These are phyloP conservation scores for Brachionus paranguensis DNA, from an alignment of 1,140 invertebrate genomes.

Conservation along the genomic window DNA sequence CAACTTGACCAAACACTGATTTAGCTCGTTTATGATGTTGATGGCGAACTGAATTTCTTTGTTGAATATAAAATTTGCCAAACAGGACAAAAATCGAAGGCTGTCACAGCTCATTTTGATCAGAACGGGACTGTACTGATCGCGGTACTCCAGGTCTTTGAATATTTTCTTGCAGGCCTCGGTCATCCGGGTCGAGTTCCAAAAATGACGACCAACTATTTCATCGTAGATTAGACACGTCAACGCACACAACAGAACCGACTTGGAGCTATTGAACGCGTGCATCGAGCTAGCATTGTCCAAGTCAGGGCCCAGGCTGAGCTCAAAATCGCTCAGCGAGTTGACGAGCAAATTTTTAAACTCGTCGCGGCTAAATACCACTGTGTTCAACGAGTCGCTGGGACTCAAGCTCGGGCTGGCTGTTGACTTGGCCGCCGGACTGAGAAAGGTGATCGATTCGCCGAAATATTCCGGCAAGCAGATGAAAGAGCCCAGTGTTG, in stretches of 20 bases:
- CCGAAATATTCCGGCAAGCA: conserved; percentile 70
- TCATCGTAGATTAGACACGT: conserved; percentile 22
- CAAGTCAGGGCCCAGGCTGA: background rate
- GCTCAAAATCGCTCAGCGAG: background rate
- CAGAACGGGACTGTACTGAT: background rate
- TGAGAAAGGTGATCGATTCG: conserved; percentile 64
- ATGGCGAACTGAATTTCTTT: conserved; percentile 38
- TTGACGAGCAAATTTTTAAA: conserved; percentile 13
- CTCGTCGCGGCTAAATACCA: background rate
- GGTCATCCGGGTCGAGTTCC: background rate
- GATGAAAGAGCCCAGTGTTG: conserved; percentile 76
- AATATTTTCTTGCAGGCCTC: conserved; percentile 5
- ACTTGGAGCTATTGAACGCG: background rate
- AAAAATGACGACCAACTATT: background rate
- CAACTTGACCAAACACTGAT: conserved; percentile 30
- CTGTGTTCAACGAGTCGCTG: background rate
- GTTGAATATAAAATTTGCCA: conserved; percentile 29
- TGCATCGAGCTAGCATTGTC: background rate
- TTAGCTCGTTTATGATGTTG: conserved; percentile 32
- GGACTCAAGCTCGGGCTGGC: background rate
- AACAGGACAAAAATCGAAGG: conserved; percentile 3
- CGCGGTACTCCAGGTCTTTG: conserved; percentile 13
- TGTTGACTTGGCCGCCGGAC: background rate
- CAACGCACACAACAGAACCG: background rate
- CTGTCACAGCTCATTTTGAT: conserved; percentile 32